Evolutionary conservation across 2,888 invertebrate species (phyloP), one percentile per base, ranked within the genome.

Genomic region (Spodoptera exigua): DNA sequence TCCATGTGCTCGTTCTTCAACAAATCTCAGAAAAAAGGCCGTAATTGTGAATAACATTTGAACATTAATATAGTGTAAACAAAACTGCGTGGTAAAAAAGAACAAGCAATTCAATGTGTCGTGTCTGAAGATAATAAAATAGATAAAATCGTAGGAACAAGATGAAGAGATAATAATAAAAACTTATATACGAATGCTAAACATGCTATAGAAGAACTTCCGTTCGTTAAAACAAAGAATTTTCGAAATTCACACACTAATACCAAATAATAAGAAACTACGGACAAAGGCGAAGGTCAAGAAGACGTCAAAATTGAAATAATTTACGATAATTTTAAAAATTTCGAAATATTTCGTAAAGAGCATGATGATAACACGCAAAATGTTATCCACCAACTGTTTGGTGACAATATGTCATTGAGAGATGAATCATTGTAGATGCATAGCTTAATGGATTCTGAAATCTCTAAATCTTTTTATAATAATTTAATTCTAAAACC

Each of bases 151-250:
- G 16, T 52, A 74, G 56, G 60, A 74, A 63, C 44, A 56, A 70
- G 60, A 67, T 60, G 3, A 9, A 51, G 37, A 21, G 48, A 58
- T 76, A 73, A 58, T 76, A 73, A 56, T 18, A 51, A 32, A 39
- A 5, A 61, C 9, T 34, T 17, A 45, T 16, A 45, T 14, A 58
- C 41, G 44, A 58, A 45, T 46, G 44, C 57, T 27, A 37, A 34
- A 13, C 39, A 49, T 57, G 59, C 49, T 18, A 43, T 48, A 47
- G 48, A 58, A 63, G 57, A 70, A 58, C 67, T 75, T 78, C 78
- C 67, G 67, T 52, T 70, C 35, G 7, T 27, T 14, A 9, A 70
- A 75, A 78, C 78, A 75, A 78, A 75, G 64, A 56, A 21, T 56
- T 74, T 44, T 37, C 13, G 2, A 65, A 60, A 56, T 64, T 75